Conservation (phyloP, 2,888 invertebrate genomes). For the Eupithecia insigniata region DNA sequence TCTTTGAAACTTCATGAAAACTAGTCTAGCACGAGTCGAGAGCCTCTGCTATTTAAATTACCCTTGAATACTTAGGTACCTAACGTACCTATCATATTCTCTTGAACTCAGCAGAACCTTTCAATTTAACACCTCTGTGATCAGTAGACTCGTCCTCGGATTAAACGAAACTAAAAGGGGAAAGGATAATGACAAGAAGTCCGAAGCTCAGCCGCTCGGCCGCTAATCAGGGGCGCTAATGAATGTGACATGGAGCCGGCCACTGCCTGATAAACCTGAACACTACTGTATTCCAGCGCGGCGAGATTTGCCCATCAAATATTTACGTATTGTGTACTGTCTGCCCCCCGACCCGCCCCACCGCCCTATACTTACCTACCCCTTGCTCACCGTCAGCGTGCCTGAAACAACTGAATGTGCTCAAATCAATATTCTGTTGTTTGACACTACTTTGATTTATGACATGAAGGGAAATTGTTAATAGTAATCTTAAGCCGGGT, state of each 20-base stretch:
- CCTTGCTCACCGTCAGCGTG: not conserved
- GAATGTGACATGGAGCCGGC: slow-evolving; percentile 54
- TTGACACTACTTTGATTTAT: slow-evolving; percentile 68
- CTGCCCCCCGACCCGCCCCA: slow-evolving; percentile 49
- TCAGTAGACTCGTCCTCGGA: slow-evolving; percentile 21
- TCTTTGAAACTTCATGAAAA: slow-evolving; percentile 14
- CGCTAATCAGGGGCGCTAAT: slow-evolving; percentile 56
- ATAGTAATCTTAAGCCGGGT: not conserved
- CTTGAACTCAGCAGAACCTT: not conserved
- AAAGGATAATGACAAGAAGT: slow-evolving; percentile 45
- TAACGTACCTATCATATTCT: not conserved
- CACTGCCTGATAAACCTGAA: slow-evolving; percentile 55
- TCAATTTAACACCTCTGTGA: not conserved
- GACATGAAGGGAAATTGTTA: not conserved
- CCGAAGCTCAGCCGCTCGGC: slow-evolving; percentile 45
- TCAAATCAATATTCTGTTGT: slow-evolving; percentile 81
- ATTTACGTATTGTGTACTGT: slow-evolving; percentile 77
- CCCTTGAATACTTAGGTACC: not conserved
- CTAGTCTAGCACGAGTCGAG: not conserved
- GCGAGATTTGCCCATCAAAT: slow-evolving; percentile 81
- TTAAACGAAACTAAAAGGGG: slow-evolving; percentile 47
- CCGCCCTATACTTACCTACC: slow-evolving; percentile 59
- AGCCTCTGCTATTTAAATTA: not conserved
- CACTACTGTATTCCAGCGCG: slow-evolving; percentile 63
- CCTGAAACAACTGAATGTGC: slow-evolving; percentile 77